A percentile compares a stretch with the other conserved stretches of the same genome.
Conservation (phyloP, 2,113 vertebrate species). For the Callipepla squamata region DNA sequence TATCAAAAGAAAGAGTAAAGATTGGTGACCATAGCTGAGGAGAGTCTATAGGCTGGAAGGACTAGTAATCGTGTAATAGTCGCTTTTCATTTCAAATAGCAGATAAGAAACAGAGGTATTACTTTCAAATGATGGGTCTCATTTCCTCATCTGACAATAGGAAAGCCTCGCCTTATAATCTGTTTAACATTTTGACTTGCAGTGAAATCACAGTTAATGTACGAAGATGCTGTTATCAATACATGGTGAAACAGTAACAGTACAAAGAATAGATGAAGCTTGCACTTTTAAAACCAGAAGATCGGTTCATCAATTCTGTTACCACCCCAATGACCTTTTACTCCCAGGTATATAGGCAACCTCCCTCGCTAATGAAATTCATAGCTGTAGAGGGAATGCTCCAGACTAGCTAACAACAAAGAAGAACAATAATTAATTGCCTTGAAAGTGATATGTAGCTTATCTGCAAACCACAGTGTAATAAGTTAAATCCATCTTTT, state of each 20-base stretch:
- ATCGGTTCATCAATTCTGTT: not conserved
- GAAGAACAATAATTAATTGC: not conserved
- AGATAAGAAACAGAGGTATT: not conserved
- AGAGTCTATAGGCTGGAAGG: not conserved
- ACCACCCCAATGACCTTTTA: not conserved
- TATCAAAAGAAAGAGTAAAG: not conserved
- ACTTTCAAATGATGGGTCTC: not conserved
- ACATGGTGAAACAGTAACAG: not conserved
- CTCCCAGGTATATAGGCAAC: not conserved
- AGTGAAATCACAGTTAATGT: not conserved
- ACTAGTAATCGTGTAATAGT: not conserved
- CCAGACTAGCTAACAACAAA: not conserved
- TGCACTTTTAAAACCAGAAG: not conserved
- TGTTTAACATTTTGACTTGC: not conserved
- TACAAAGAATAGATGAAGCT: not conserved
- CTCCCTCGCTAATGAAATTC: not conserved
- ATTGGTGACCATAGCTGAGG: not conserved
- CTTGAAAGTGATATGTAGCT: accelerated
- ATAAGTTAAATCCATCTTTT: not conserved
- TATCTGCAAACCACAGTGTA: not conserved
- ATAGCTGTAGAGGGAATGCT: not conserved
- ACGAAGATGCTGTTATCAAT: not conserved
- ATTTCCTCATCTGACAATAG: not conserved
- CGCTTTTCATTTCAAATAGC: not conserved
- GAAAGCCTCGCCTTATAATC: not conserved